Evolutionary conservation across 2,888 invertebrate genomes (phyloP).

Genomic region (Rhagium mordax): DNA sequence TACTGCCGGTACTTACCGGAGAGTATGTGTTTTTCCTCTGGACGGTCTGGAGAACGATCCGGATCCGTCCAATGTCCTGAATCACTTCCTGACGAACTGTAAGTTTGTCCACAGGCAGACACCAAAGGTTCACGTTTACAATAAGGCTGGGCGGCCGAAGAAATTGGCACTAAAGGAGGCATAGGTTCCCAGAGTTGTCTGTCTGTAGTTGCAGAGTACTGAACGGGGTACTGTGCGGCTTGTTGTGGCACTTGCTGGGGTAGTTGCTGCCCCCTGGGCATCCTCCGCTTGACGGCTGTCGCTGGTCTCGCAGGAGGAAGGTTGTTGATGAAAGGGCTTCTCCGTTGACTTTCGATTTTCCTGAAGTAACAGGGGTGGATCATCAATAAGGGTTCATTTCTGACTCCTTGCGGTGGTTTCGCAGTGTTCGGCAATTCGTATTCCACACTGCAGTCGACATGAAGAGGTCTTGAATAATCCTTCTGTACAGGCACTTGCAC

Average conservation of each 20-base stretch:
- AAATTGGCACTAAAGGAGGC: constrained; percentile 66
- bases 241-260: constrained; percentile 67
- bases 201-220: constrained; percentile 53
- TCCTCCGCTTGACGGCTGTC: constrained; percentile 55
- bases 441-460: constrained; percentile 93
- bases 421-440: constrained; percentile 92
- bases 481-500: constrained; percentile 74
- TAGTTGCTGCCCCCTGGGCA: constrained; percentile 58
- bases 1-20: constrained; percentile 76
- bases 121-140: constrained; percentile 68
- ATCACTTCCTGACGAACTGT: constrained; percentile 63
- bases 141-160: constrained; percentile 61
- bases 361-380: constrained; percentile 92
- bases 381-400: constrained; percentile 89
- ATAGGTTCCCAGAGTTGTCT: constrained; percentile 65
- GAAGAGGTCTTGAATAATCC: constrained; percentile 89
- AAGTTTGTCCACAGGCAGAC: constrained; percentile 66
- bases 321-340: constrained; percentile 89
- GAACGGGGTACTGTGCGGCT: constrained; percentile 63
- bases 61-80: constrained; percentile 68
- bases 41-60: constrained; percentile 67
- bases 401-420: constrained; percentile 87
- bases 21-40: constrained; percentile 67
- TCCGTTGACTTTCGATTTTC: constrained; percentile 87
- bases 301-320: constrained; percentile 73